A percentile compares a stretch with the other conserved stretches of the same genome.
Evolutionary conservation across 1,140 invertebrate genomes (phyloP).

Genomic region (Apis laboriosa): DNA sequence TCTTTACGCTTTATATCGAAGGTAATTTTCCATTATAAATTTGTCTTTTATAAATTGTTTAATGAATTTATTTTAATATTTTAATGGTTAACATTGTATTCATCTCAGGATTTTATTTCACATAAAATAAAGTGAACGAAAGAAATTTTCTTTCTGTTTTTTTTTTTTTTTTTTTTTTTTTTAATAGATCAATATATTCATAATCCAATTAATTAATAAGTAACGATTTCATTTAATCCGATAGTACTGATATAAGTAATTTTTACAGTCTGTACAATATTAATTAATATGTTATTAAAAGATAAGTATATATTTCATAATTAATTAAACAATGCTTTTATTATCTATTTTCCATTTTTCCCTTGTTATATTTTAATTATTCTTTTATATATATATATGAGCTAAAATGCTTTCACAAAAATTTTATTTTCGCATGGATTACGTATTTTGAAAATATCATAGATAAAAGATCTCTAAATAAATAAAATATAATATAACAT

Average conservation of each 20-base stretch:
- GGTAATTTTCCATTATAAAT: neutral
- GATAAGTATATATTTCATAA: slow-evolving; percentile 9
- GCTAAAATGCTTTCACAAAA: slow-evolving; percentile 36
- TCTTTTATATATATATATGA: neutral
- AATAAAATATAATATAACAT: no score
- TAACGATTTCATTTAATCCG: slow-evolving; percentile 10
- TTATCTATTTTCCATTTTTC: slow-evolving; percentile 6
- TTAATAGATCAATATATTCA: neutral
- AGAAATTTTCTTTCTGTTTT: neutral
- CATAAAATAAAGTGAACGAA: slow-evolving; percentile 1
- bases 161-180: no score
- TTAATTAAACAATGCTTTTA: neutral
- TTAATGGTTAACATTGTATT: neutral
- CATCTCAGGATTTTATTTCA: slow-evolving; percentile 8
- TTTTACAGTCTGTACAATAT: neutral
- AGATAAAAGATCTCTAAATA: neutral
- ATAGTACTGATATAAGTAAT: neutral
- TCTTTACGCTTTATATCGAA: slow-evolving; percentile 9
- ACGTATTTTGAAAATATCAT: neutral
- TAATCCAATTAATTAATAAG: neutral
- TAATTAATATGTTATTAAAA: slow-evolving; percentile 19
- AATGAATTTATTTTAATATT: slow-evolving; percentile 7
- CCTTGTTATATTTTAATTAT: slow-evolving; percentile 20
- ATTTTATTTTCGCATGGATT: slow-evolving; percentile 11
- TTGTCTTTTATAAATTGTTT: slow-evolving; percentile 3